Conservation (phyloP, 2,113 vertebrate species). For the Indicator maculatus region DNA sequence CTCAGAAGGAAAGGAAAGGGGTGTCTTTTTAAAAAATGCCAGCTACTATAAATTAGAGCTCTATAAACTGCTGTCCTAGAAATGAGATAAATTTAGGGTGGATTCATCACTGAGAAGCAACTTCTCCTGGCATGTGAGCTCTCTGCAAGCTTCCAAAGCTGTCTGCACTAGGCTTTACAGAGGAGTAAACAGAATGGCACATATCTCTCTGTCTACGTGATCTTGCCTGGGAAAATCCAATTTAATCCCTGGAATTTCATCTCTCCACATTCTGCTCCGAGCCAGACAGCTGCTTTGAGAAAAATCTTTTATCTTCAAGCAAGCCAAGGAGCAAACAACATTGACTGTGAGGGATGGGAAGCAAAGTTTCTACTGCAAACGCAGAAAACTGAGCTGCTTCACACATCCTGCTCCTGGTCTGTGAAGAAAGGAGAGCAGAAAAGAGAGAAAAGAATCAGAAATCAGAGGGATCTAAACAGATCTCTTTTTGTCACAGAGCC, state of each 20-base stretch:
- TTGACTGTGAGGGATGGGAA: not conserved
- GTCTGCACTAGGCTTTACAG: not conserved
- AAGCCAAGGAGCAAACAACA: not conserved
- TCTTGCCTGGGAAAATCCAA: conserved; percentile 25
- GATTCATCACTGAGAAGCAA: not conserved
- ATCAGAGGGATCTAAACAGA: not conserved
- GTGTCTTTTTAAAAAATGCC: conserved; percentile 6
- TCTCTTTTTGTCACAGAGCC: not conserved
- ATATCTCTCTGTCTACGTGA: not conserved
- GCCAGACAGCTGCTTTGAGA: not conserved
- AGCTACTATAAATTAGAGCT: conserved; percentile 10
- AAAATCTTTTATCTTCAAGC: not conserved
- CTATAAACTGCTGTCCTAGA: not conserved
- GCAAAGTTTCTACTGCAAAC: not conserved
- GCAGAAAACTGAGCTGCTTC: not conserved
- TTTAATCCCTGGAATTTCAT: conserved; percentile 8
- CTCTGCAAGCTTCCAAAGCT: not conserved
- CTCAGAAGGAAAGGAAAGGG: conserved; percentile 3
- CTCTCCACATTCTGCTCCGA: not conserved
- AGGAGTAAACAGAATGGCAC: not conserved
- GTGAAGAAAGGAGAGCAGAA: accelerated
- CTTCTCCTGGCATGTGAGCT: conserved; percentile 15
- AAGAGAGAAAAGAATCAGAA: not conserved
- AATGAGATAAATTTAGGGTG: conserved; percentile 32
- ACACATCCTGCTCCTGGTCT: not conserved